A percentile compares a stretch with the other conserved stretches of the same genome.
Conservation (phyloP, 2,113 vertebrate genomes). For the Plecotus auritus region DNA sequence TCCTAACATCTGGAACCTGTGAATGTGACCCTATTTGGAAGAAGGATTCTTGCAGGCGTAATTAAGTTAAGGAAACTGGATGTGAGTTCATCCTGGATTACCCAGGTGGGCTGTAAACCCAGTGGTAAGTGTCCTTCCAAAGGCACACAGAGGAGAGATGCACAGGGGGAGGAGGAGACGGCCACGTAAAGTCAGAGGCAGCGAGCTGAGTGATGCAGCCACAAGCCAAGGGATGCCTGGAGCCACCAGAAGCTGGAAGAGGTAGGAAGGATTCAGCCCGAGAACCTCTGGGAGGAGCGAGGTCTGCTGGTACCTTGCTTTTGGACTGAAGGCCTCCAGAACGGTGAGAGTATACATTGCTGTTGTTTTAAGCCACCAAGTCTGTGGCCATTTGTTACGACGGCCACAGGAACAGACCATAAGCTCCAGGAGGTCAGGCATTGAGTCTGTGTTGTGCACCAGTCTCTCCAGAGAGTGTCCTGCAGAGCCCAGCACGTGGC, state of each 20-base stretch:
- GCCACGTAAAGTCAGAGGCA: neutral
- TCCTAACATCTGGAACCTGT: neutral
- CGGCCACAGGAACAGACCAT: neutral
- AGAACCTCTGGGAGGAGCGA: neutral
- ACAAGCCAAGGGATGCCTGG: neutral
- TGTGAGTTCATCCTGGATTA: neutral
- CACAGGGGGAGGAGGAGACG: neutral
- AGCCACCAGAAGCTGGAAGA: neutral
- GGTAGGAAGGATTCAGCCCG: neutral
- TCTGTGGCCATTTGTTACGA: neutral
- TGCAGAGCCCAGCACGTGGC: rapidly evolving
- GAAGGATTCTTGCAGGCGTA: neutral
- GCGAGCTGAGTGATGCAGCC: neutral
- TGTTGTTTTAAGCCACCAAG: neutral
- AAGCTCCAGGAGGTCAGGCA: neutral
- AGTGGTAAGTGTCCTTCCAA: neutral
- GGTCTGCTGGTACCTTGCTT: neutral
- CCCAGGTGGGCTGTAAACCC: neutral
- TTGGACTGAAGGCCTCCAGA: neutral
- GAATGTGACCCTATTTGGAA: neutral
- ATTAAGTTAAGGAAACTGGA: neutral
- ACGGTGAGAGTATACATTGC: neutral
- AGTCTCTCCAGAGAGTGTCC: neutral
- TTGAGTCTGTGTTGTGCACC: neutral
- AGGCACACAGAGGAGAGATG: neutral